Conservation (phyloP, 2,797 vertebrate genomes). For the Coccyzus lansbergi region DNA sequence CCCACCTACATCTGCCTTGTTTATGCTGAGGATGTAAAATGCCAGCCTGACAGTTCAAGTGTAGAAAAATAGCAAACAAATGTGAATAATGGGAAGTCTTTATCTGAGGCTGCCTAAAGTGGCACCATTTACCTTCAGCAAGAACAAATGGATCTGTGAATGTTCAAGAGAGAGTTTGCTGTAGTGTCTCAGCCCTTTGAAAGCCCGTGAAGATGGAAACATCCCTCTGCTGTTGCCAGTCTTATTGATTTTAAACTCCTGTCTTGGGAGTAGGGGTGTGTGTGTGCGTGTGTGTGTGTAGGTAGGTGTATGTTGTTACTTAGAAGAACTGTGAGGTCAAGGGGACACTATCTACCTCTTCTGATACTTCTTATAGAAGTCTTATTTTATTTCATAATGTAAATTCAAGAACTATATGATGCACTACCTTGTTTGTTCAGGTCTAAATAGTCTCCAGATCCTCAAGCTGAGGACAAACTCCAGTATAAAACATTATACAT, state of each 20-base stretch:
- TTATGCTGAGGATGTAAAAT: background rate
- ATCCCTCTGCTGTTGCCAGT: background rate
- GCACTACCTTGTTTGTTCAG: background rate
- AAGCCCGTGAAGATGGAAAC: background rate
- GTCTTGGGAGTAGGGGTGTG: background rate
- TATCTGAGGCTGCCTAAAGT: background rate
- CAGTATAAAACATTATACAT: background rate
- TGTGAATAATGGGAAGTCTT: background rate
- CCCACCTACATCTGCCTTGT: background rate
- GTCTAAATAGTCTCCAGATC: background rate
- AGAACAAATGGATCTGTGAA: background rate
- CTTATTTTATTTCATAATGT: background rate
- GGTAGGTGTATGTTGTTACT: background rate
- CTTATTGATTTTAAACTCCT: background rate
- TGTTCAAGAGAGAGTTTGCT: background rate
- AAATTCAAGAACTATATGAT: background rate
- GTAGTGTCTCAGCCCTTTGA: background rate
- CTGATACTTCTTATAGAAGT: background rate
- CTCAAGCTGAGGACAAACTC: background rate
- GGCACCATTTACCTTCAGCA: background rate
- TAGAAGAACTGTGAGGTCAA: background rate
- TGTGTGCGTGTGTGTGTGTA: background rate
- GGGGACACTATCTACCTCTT: background rate
- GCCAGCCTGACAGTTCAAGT: background rate
- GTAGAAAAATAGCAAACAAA: background rate